Conservation (phyloP, 2,888 invertebrate species). For the Sycophila texana region DNA sequence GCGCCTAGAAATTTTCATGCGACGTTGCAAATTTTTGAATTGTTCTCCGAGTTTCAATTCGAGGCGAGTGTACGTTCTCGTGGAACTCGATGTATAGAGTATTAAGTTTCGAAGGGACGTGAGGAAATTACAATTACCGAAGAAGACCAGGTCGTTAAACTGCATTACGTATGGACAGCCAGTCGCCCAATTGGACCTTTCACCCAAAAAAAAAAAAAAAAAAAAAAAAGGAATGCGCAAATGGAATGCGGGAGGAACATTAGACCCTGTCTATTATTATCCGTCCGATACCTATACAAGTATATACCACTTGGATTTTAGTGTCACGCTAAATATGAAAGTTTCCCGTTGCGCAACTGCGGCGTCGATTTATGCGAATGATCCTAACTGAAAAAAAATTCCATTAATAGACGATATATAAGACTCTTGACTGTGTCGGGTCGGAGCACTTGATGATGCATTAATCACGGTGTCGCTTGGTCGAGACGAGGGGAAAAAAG, state of each 20-base stretch:
- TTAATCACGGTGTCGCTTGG: too few species aligned
- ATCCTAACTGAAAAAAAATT: background rate
- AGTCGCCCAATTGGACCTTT: constrained; percentile 1
- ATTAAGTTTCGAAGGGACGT: too few species aligned
- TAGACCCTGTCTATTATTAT: background rate
- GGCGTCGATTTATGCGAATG: constrained; percentile 5
- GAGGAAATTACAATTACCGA: too few species aligned
- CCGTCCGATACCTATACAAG: background rate
- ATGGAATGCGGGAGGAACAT: background rate
- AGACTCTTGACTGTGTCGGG: background rate
- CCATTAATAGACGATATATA: background rate
- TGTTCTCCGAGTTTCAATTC: too few species aligned
- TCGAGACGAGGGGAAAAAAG: too few species aligned
- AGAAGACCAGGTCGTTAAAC: too few species aligned
- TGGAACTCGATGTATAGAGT: too few species aligned
- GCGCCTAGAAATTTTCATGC: too few species aligned
- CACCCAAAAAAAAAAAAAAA: constrained; percentile 9
- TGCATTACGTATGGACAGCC: too few species aligned
- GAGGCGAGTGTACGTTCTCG: too few species aligned
- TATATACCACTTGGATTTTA: constrained; percentile 18
- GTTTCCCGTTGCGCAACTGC: background rate
- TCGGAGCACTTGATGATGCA: too few species aligned
- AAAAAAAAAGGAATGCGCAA: constrained; percentile 10
- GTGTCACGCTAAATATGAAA: constrained; percentile 55
- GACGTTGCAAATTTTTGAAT: too few species aligned